phyloP scores from a whole-genome alignment of 1,140 invertebrate genomes.

The Zaprionus lachaisei region DNA sequence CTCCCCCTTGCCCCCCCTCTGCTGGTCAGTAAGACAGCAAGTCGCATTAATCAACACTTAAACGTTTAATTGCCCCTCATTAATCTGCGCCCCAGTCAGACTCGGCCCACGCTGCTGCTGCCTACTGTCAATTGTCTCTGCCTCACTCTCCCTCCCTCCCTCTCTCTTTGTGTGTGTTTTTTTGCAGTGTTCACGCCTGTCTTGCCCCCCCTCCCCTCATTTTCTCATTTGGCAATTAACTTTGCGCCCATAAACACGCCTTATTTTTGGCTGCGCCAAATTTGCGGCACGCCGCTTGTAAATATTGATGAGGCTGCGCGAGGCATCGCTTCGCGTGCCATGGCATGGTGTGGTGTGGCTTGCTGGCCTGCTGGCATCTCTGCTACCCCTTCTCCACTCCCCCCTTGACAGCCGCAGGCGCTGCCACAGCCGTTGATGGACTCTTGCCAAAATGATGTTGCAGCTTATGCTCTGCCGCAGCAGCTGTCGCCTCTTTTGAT shows the following conservation, averaged over 20 bases:
- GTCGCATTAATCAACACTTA: conserved; percentile 83
- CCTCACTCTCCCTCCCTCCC: background rate
- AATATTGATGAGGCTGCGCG: conserved; percentile 73
- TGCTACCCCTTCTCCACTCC: background rate
- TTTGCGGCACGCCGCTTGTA: conserved; percentile 76
- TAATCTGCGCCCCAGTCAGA: conserved; percentile 62
- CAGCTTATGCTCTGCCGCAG: conserved; percentile 68
- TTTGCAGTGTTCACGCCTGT: conserved; percentile 1
- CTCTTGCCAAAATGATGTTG: conserved; percentile 80
- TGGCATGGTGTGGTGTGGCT: background rate
- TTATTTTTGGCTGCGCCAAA: conserved; percentile 56
- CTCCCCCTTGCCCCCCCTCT: background rate
- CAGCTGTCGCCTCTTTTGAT: conserved; percentile 81
- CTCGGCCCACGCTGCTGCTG: conserved; percentile 15
- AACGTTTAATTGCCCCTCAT: conserved; percentile 81
- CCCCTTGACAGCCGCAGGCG: background rate
- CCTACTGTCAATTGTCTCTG: conserved; percentile 52
- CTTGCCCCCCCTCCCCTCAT: conserved; percentile 51
- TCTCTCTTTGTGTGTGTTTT: conserved; percentile 31
- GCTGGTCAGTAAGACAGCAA: conserved; percentile 49
- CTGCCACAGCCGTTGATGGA: conserved; percentile 65
- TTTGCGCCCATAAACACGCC: conserved; percentile 60
- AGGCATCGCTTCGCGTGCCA: background rate
- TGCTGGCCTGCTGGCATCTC: background rate
- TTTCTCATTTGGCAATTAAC: conserved; percentile 83